Evolutionary conservation across 2,888 invertebrate species (phyloP), one percentile per base, ranked within the genome.

Genomic region (Erebia palarica): DNA sequence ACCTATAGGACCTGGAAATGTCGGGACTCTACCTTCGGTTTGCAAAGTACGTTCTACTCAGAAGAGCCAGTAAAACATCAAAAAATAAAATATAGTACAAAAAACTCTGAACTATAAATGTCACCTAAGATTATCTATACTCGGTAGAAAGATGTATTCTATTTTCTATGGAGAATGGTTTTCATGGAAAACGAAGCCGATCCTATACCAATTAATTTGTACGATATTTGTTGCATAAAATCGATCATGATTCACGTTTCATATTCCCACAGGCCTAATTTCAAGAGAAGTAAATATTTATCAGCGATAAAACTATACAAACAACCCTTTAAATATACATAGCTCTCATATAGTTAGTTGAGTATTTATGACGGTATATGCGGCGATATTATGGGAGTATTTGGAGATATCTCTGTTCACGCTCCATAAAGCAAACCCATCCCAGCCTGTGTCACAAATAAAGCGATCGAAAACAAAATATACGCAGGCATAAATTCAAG

Each of bases 371-470:
- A 16, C 18, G 53, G 65, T 65, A 42, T 65, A 65, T 55, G 55
- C 13, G 65, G 16, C 42, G 55, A 65, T 65, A 65, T 59, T 49
- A 59, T 67, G 27, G 13, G 27, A 67, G 58, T 67, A 27, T 67
- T 67, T 58, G 67, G 67, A 49, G 67, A 67, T 67, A 67, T 67
- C 67, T 67, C 67, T 55, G 67, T 67, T 67, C 67, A 67, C 67
- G 58, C 67, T 67, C 59, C 67, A 67, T 67, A 67, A 67, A 67
- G 59, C 67, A 67, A 59, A 67, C 59, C 67, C 59, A 49, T 59
- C 67, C 66, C 58, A 67, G 67, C 44, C 49, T 49, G 59, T 49
- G 67, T 49, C 67, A 67, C 67, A 67, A 67, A 67, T 67, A 66
- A 44, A 18, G n/a, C 21, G 21, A 66, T 66, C 57, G 57, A 47